These are phyloP conservation scores for Cyrtodaria siliqua DNA, from an alignment of 2,888 invertebrate species.

Conservation along the genomic window DNA sequence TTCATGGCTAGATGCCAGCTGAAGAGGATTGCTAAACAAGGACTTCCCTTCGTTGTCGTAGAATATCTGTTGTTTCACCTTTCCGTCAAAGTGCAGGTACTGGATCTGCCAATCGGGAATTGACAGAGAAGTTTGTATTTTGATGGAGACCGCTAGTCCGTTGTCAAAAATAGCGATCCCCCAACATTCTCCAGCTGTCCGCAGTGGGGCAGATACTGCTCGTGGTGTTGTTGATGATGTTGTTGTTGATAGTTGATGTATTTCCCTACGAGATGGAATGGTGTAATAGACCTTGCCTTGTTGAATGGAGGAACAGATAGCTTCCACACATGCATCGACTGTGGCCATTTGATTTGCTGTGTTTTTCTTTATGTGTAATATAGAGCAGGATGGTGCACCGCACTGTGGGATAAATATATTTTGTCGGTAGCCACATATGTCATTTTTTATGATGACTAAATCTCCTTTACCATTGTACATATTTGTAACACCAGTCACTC, in stretches of 20 bases:
- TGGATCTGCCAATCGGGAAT: conserved; percentile 8
- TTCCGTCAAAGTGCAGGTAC: neutral
- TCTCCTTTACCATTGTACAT: too few relatives aligned
- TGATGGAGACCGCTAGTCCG: conserved; percentile 4
- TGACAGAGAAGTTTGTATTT: neutral
- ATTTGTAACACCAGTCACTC: too few relatives aligned
- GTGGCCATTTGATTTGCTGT: too few relatives aligned
- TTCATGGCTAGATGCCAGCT: neutral
- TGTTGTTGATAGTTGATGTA: too few relatives aligned
- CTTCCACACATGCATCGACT: too few relatives aligned
- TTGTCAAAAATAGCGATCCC: conserved; percentile 3
- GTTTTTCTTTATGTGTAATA: neutral
- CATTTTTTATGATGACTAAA: neutral
- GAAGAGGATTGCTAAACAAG: neutral
- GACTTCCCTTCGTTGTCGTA: neutral
- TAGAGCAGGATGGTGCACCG: too few relatives aligned
- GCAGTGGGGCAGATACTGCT: too few relatives aligned
- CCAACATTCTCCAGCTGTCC: neutral
- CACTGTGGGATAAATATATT: too few relatives aligned
- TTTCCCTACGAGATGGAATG: too few relatives aligned
- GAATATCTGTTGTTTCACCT: neutral
- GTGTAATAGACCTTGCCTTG: too few relatives aligned
- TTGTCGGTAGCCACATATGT: neutral
- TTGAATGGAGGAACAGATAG: too few relatives aligned
- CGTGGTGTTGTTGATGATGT: too few relatives aligned